Evolutionary conservation across 2,797 vertebrate species (phyloP), one percentile per base, ranked within the genome.

Genomic region (Danio tinwini): DNA sequence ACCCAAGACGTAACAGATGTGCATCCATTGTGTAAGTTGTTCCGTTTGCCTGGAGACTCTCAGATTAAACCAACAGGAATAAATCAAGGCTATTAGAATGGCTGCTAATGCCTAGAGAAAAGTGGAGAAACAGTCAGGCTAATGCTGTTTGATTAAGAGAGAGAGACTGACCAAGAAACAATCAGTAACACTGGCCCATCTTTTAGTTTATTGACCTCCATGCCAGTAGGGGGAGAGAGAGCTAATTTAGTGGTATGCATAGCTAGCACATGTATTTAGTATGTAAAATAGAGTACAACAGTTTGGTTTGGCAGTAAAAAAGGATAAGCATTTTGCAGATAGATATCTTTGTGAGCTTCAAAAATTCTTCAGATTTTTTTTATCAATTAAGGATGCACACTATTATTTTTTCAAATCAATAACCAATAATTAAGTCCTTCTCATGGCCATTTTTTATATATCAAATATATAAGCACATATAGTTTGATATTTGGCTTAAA

Each of bases 11-110:
- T 81, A 82, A 83, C 83, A 82, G 86, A 82, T 83, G 83, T 65
- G 81, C 63, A 69, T 84, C 59, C 73, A 67, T 80, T 4, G 62
- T 73, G 71, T 81, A 73, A 79, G 80, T 65, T 68, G 81, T 71
- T 82, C 76, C 63, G 12, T 65, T 79, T 49, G 83, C 83, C 83
- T 83, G 79, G 81, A 86, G 83, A 86, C 85, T 82, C 71, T 6
- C 69, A 47, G 53, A 82, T 84, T 86, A 85, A 86, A 86, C 83
- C 81, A 86, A 85, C 83, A 86, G 78, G 83, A 85, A 85, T 86
- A 85, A 86, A 86, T 86, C 85, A 85, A 45, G 59, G 64, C 82
- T 78, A 83, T 86, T 86, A 85, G 42, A 63, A 78, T 49, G 58
- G 58, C 71, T 56, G 76, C 80, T 77, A 84, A 84, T 50, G 68